Conservation (phyloP, 2,113 vertebrate species). For the Stercorarius parasiticus region DNA sequence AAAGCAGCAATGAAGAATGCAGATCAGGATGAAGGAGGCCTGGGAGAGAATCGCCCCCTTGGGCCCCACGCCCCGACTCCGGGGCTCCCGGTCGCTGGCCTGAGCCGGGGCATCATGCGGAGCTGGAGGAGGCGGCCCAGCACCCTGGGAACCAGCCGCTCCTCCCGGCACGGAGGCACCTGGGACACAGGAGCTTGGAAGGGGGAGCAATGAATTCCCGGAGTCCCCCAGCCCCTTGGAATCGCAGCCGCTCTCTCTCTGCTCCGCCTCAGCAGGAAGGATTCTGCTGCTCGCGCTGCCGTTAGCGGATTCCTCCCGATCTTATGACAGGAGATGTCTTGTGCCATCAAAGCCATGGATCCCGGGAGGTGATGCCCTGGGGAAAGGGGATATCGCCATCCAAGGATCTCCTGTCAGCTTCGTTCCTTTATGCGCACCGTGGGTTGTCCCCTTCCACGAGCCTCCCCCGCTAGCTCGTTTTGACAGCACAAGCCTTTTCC, state of each 20-base stretch:
- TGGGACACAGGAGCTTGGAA: not conserved
- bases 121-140: not conserved
- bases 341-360: rapidly evolving
- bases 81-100: not conserved
- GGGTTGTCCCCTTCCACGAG: no score
- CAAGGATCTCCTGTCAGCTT: not conserved
- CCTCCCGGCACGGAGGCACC: not conserved
- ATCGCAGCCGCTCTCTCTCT: not conserved
- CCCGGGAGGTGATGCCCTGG: rapidly evolving
- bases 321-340: not conserved
- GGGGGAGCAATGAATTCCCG: not conserved
- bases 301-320: not conserved
- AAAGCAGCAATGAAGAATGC: not conserved
- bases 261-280: not conserved
- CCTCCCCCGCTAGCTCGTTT: not conserved
- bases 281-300: not conserved
- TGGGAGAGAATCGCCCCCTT: not conserved
- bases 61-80: no score
- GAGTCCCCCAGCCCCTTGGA: not conserved
- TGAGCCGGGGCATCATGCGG: not conserved
- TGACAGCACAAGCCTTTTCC: not conserved
- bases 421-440: rapidly evolving
- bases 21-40: not conserved
- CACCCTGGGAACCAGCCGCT: rapidly evolving
- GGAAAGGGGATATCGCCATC: not conserved